Conservation (phyloP, 1,140 invertebrate species). For the Drosophila jambulina region DNA sequence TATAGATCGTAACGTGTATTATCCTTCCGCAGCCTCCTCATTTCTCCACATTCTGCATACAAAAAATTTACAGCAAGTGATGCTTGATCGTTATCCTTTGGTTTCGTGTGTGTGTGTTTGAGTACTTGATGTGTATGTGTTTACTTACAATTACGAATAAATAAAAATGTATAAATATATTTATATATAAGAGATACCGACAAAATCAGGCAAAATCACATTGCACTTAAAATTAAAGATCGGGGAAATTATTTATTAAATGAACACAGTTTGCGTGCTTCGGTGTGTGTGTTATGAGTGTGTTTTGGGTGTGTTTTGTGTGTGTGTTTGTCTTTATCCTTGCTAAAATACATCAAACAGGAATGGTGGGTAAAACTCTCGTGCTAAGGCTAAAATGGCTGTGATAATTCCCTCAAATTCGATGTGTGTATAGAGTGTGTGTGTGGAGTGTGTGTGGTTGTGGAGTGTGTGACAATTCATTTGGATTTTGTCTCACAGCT, state of each 20-base stretch:
- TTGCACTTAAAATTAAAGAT: constrained; percentile 70
- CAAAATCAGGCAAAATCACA: constrained; percentile 60
- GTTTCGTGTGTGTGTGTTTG: constrained; percentile 37
- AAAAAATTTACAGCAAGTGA: constrained; percentile 47
- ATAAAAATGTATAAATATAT: constrained; percentile 27
- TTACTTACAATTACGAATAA: constrained; percentile 51
- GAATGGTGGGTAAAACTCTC: constrained; percentile 80
- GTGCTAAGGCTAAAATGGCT: constrained; percentile 83
- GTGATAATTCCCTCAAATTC: constrained; percentile 51
- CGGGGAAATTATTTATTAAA: constrained; percentile 51
- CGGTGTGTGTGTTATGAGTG: constrained; percentile 36
- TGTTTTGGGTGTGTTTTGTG: constrained; percentile 14
- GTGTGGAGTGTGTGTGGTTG: constrained; percentile 15
- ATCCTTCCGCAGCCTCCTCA: background rate
- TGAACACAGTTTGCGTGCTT: constrained; percentile 79
- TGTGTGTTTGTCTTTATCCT: constrained; percentile 45
- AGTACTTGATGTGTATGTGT: constrained; percentile 16
- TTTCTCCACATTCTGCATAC: constrained; percentile 13
- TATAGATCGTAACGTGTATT: constrained; percentile 15
- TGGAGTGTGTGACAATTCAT: constrained; percentile 47
- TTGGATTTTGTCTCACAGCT: constrained; percentile 54
- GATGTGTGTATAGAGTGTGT: constrained; percentile 39
- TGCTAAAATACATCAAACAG: constrained; percentile 77
- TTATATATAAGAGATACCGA: constrained; percentile 19
- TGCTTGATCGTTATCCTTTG: constrained; percentile 15